phyloP scores from a whole-genome alignment of 2,888 invertebrate species.

The Rugalucina vietnamica region DNA sequence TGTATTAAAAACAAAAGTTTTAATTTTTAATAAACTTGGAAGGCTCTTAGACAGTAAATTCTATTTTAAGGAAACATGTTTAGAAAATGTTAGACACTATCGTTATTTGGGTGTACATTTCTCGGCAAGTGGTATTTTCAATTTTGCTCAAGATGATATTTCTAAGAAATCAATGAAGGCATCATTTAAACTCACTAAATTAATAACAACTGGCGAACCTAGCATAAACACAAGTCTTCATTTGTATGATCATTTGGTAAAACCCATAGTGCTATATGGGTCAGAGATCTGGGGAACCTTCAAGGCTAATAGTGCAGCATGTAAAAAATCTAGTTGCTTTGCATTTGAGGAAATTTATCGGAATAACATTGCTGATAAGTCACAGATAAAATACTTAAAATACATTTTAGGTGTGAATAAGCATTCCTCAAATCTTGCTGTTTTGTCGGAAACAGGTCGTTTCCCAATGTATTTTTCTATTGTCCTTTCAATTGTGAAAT shows the following conservation, averaged over 20 bases:
- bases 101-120: conserved; percentile 2
- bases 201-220: background rate
- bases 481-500: background rate
- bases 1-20: background rate
- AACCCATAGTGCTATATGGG: background rate
- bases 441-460: conserved; percentile 2
- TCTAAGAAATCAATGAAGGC: background rate
- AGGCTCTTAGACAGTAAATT: background rate
- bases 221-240: background rate
- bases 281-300: background rate
- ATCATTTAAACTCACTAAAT: conserved; percentile 3
- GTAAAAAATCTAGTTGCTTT: background rate
- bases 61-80: background rate
- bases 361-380: background rate
- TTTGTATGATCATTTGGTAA: no score
- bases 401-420: conserved; percentile 6
- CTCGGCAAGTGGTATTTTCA: background rate
- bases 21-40: background rate
- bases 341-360: background rate
- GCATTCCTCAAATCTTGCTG: background rate
- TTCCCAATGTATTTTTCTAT: background rate
- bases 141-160: background rate
- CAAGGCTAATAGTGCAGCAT: background rate
- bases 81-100: background rate
- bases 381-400: background rate